Conservation (phyloP, 2,113 vertebrate genomes). For the Xenopus tropicalis region DNA sequence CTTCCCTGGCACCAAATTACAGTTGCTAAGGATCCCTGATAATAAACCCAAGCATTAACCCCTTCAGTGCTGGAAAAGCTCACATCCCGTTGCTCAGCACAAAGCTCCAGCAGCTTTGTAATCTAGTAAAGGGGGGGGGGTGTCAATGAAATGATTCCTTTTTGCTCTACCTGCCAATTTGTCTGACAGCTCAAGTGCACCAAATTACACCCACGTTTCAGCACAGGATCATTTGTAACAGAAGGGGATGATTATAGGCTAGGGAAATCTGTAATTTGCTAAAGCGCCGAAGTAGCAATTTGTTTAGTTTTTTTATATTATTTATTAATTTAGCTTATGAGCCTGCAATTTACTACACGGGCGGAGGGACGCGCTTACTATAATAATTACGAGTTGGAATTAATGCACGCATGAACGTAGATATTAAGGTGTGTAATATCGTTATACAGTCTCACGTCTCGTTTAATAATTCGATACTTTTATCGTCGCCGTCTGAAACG, state of each 20-base stretch:
- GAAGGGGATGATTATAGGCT: constrained; percentile 24
- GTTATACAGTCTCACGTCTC: no score
- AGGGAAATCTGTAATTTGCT: constrained; percentile 20
- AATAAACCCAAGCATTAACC: constrained; percentile 43
- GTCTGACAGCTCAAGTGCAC: constrained; percentile 50
- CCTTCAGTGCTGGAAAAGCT: not conserved
- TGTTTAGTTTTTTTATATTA: not conserved
- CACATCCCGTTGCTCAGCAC: constrained; percentile 2
- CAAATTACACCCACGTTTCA: constrained; percentile 20
- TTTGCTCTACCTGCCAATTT: constrained; percentile 47
- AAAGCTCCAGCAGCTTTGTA: not conserved
- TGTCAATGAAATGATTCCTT: not conserved
- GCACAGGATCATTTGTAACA: constrained; percentile 12
- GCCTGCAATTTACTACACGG: no score
- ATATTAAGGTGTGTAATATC: no score
- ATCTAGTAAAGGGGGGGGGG: not conserved
- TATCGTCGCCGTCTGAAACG: no score
- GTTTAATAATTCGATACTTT: no score
- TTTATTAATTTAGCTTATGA: no score
- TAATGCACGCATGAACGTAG: no score
- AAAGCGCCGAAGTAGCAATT: constrained; percentile 4
- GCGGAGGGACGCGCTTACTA: no score
- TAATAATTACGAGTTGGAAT: no score
- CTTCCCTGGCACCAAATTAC: constrained; percentile 47
- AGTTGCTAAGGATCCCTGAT: constrained; percentile 53